Percentiles rank a stretch among this genome's conserved stretches.
phyloP scores from a whole-genome alignment of 2,113 vertebrate genomes.

The Dicrurus megarhynchus region DNA sequence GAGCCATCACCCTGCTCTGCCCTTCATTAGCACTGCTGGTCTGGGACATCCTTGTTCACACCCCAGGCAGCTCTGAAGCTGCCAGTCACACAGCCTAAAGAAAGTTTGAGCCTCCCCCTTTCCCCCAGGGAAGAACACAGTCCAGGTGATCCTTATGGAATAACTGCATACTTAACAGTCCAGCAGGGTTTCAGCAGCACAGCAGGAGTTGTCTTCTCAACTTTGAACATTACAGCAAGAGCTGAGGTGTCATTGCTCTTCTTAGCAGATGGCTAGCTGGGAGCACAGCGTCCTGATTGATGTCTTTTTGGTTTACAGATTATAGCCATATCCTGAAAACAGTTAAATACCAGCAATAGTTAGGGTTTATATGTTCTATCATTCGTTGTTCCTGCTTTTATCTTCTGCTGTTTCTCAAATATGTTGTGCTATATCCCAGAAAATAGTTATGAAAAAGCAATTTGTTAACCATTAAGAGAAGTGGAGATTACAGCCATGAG shows the following conservation, averaged over 20 bases:
- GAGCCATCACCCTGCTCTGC: not conserved
- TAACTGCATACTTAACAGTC: not conserved
- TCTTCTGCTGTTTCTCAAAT: not conserved
- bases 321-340: not conserved
- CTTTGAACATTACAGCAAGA: not conserved
- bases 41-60: not conserved
- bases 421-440: not conserved
- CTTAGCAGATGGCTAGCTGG: not conserved
- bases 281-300: accelerated
- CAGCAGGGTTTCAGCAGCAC: not conserved
- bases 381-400: not conserved
- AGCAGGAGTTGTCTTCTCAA: not conserved
- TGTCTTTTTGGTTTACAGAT: not conserved
- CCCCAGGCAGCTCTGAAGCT: not conserved
- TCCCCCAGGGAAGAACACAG: not conserved
- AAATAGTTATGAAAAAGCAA: not conserved
- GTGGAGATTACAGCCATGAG: not conserved
- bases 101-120: not conserved
- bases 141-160: not conserved
- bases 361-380: not conserved
- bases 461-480: not conserved
- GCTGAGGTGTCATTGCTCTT: not conserved
- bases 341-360: not conserved
- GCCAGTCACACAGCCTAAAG: not conserved
- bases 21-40: not conserved